These are phyloP conservation scores for Tribolium castaneum DNA, from an alignment of 1,140 invertebrate species.

Conservation along the genomic window DNA sequence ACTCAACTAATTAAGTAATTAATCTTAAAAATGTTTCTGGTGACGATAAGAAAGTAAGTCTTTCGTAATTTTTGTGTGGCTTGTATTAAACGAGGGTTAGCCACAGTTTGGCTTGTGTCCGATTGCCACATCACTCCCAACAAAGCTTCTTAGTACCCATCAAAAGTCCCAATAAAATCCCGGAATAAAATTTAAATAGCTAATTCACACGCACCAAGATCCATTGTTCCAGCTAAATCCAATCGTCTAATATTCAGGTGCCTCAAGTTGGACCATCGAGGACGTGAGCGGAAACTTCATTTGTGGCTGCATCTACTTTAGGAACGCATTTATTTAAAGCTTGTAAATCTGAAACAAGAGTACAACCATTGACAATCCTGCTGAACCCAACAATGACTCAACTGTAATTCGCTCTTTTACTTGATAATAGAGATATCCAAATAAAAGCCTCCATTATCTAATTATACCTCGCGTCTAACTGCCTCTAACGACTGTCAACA, in stretches of 20 bases:
- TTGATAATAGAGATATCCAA: background rate
- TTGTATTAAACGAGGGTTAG: too few relatives aligned
- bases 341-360: slow-evolving; percentile 18
- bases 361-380: background rate
- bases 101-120: background rate
- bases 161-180: background rate
- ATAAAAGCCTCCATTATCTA: slow-evolving; percentile 15
- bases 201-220: slow-evolving; percentile 19
- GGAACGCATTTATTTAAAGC: slow-evolving; percentile 31
- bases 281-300: slow-evolving; percentile 19
- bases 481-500: background rate
- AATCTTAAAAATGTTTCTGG: too few relatives aligned
- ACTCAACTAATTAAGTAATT: too few relatives aligned
- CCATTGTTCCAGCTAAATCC: slow-evolving; percentile 18
- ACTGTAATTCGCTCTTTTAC: background rate
- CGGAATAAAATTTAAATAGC: slow-evolving; percentile 30
- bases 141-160: background rate
- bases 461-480: slow-evolving; percentile 17
- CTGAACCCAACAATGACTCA: background rate
- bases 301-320: slow-evolving; percentile 14
- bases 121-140: background rate
- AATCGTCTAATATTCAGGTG: background rate
- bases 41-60: too few relatives aligned
- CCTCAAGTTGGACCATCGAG: background rate
- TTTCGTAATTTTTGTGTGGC: too few relatives aligned